Evolutionary conservation across 1,140 invertebrate genomes (phyloP).

Genomic region (Philotrypesis tridentata): DNA sequence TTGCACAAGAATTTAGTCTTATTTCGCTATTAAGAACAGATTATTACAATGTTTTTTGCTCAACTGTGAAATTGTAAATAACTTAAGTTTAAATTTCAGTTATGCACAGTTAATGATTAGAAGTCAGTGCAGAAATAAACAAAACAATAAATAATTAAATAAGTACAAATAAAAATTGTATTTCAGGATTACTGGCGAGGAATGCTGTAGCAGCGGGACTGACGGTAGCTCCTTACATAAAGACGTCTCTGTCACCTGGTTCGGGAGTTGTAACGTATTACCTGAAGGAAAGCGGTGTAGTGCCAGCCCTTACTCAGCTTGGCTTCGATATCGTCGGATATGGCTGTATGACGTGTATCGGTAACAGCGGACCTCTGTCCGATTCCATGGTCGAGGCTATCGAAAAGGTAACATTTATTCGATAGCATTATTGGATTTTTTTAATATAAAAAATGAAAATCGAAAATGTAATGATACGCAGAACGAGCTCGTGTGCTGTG

Average conservation of each 20-base stretch:
- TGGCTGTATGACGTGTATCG: conserved; percentile 99
- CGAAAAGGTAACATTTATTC: too few species aligned
- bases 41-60: too few species aligned
- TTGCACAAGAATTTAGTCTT: too few species aligned
- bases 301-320: conserved; percentile 88
- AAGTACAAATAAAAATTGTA: conserved; percentile 24
- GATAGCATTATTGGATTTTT: too few species aligned
- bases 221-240: conserved; percentile 92
- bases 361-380: conserved; percentile 95
- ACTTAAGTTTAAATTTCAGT: too few species aligned
- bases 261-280: conserved; percentile 99
- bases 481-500: conserved; percentile 94
- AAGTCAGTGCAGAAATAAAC: not conserved
- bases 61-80: too few species aligned
- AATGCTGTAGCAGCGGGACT: conserved; percentile 96
- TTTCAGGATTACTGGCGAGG: conserved; percentile 90
- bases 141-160: too few species aligned
- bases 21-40: too few species aligned
- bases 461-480: conserved; percentile 55
- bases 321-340: conserved; percentile 97
- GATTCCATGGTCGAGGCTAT: conserved; percentile 94
- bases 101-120: not conserved
- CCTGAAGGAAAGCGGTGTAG: conserved; percentile 89
- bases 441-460: too few species aligned
- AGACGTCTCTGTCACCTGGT: conserved; percentile 96